These are phyloP conservation scores for Vultur gryphus DNA, from an alignment of 2,797 vertebrate genomes.

Conservation along the genomic window DNA sequence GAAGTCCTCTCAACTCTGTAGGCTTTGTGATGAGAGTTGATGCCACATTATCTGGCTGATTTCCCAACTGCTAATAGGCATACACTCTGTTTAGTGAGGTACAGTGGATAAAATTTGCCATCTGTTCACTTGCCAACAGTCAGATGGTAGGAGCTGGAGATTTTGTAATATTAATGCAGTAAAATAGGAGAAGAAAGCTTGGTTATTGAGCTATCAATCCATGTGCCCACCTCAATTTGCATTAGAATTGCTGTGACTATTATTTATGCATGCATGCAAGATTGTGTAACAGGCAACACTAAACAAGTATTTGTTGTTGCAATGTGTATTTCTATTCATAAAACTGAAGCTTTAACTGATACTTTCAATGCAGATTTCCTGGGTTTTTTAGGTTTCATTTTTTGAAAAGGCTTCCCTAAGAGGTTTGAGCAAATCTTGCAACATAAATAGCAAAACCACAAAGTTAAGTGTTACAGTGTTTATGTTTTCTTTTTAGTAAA, in stretches of 20 bases:
- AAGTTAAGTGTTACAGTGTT: not conserved
- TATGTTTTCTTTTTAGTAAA: not conserved
- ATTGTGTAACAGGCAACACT: not conserved
- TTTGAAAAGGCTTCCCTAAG: not conserved
- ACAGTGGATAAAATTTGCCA: constrained; percentile 25
- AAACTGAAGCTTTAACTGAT: not conserved
- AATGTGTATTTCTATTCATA: not conserved
- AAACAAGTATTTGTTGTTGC: not conserved
- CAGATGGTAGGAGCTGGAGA: not conserved
- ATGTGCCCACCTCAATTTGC: not conserved
- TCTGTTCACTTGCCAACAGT: constrained; percentile 27
- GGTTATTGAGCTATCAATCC: not conserved
- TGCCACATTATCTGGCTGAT: constrained; percentile 4
- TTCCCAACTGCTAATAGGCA: constrained; percentile 19
- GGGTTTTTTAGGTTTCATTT: not conserved
- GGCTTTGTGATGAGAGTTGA: not conserved
- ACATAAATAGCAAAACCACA: not conserved
- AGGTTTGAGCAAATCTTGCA: not conserved
- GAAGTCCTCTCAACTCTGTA: not conserved
- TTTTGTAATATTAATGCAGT: not conserved
- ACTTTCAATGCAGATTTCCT: not conserved
- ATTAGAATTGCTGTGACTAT: not conserved
- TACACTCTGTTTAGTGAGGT: not conserved
- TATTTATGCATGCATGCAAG: not conserved
- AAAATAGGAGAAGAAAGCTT: not conserved